phyloP scores from a whole-genome alignment of 2,797 vertebrate genomes.

The Nyctibius grandis region DNA sequence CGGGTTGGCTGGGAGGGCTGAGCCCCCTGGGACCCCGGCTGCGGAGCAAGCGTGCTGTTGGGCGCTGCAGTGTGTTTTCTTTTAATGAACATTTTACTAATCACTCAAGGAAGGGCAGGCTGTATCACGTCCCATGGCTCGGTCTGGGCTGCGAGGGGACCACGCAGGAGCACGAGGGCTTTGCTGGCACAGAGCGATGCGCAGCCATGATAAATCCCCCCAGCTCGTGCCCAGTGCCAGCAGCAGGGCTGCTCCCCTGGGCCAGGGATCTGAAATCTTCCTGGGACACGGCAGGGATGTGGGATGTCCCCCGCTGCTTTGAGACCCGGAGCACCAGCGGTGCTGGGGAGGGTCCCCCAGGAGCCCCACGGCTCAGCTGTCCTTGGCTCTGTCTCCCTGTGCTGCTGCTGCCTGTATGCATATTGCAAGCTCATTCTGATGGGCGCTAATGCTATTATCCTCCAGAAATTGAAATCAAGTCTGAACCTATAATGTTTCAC shows the following conservation, averaged over 20 bases:
- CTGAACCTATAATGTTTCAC: conserved; percentile 83
- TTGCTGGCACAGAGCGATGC: accelerated
- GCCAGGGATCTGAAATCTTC: accelerated
- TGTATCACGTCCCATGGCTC: accelerated
- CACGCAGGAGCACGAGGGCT: accelerated
- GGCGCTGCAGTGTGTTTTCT: accelerated
- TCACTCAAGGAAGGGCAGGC: accelerated
- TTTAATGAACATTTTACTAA: accelerated
- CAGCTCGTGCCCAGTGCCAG: accelerated
- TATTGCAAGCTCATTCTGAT: conserved; percentile 70
- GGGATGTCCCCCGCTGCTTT: not conserved
- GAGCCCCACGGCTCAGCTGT: not conserved
- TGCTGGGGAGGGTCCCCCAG: not conserved
- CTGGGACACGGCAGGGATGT: accelerated
- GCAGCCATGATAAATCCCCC: accelerated
- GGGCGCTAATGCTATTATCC: conserved; percentile 80
- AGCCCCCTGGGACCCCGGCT: not conserved
- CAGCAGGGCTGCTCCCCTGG: not conserved
- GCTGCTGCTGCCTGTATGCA: conserved; percentile 53
- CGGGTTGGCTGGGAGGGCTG: not conserved
- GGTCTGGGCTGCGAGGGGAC: accelerated
- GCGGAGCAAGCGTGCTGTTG: accelerated
- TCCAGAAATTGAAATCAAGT: conserved; percentile 83
- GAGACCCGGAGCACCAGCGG: not conserved
- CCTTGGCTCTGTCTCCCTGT: conserved; percentile 23